Evolutionary conservation across 2,888 invertebrate genomes (phyloP).

Genomic region (Eupithecia dodoneata): DNA sequence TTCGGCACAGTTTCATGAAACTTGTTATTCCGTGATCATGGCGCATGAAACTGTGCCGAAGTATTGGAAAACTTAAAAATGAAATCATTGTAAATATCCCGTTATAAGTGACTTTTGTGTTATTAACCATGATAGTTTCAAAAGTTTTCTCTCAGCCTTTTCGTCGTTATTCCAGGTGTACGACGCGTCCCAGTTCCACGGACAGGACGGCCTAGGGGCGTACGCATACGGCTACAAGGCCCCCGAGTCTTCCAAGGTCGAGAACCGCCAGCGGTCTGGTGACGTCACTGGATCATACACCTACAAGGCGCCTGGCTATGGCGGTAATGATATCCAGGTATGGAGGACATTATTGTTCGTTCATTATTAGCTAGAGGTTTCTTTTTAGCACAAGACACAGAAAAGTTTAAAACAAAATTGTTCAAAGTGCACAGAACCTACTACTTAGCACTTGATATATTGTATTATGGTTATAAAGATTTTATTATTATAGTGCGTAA

Average conservation of each 20-base stretch:
- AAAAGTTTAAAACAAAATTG: background rate
- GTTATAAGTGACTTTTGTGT: too few relatives aligned
- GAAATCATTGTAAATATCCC: too few relatives aligned
- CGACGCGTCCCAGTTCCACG: constrained; percentile 88
- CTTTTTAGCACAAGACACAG: background rate
- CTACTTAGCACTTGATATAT: too few relatives aligned
- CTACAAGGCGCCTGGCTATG: constrained; percentile 79
- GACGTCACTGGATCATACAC: constrained; percentile 89
- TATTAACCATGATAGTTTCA: too few relatives aligned
- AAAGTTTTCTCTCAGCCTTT: background rate
- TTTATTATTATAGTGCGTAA: too few relatives aligned
- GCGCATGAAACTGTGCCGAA: too few relatives aligned
- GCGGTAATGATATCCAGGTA: constrained; percentile 84
- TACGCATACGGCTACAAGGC: constrained; percentile 89
- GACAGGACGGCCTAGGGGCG: constrained; percentile 88
- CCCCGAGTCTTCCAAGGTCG: constrained; percentile 89
- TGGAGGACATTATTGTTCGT: background rate
- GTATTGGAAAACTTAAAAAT: too few relatives aligned
- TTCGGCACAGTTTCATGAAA: too few relatives aligned
- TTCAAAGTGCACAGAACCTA: background rate
- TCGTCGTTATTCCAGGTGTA: constrained; percentile 76
- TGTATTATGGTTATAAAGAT: too few relatives aligned
- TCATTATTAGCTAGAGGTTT: background rate
- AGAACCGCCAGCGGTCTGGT: constrained; percentile 87
- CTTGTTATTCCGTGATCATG: too few relatives aligned